phyloP scores from a whole-genome alignment of 2,888 invertebrate genomes.

The Beris chalybata region DNA sequence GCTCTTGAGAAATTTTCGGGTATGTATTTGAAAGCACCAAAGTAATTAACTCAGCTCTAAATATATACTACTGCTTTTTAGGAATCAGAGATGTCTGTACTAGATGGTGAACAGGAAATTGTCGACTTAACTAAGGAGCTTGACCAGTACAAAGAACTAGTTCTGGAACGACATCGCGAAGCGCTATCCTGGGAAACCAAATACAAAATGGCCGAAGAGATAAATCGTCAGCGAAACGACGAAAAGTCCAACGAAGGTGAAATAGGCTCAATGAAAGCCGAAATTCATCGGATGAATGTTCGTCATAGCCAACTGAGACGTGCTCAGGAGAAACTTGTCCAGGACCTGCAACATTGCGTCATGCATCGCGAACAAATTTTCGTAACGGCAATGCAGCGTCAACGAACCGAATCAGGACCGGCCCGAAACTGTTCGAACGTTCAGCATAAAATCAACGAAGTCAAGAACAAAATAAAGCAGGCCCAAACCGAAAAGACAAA shows the following conservation, averaged over 20 bases:
- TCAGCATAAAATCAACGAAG: constrained; percentile 62
- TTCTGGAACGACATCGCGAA: constrained; percentile 68
- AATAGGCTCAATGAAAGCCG: constrained; percentile 73
- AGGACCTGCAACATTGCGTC: constrained; percentile 68
- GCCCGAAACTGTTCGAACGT: constrained; percentile 59
- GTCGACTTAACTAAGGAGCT: constrained; percentile 68
- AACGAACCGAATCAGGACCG: constrained; percentile 58
- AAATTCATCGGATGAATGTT: constrained; percentile 84
- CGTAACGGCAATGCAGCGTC: constrained; percentile 61
- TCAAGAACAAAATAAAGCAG: constrained; percentile 62
- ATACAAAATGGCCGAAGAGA: constrained; percentile 71
- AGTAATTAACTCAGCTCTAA: no score
- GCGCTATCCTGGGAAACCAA: constrained; percentile 82
- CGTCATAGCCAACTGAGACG: constrained; percentile 51
- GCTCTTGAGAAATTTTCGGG: constrained; percentile 59
- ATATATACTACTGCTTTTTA: constrained; percentile 47
- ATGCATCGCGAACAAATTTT: constrained; percentile 66
- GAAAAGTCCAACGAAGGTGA: constrained; percentile 70
- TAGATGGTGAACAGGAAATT: constrained; percentile 70
- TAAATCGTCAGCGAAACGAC: constrained; percentile 67
- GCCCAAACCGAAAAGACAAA: constrained; percentile 52
- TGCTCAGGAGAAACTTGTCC: constrained; percentile 56
- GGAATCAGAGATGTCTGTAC: constrained; percentile 69
- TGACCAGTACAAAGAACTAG: constrained; percentile 58
- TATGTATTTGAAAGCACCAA: constrained; percentile 39